Evolutionary conservation across 2,113 vertebrate genomes (phyloP), one percentile per base, ranked within the genome.

Genomic region (Salvelinus namaycush): DNA sequence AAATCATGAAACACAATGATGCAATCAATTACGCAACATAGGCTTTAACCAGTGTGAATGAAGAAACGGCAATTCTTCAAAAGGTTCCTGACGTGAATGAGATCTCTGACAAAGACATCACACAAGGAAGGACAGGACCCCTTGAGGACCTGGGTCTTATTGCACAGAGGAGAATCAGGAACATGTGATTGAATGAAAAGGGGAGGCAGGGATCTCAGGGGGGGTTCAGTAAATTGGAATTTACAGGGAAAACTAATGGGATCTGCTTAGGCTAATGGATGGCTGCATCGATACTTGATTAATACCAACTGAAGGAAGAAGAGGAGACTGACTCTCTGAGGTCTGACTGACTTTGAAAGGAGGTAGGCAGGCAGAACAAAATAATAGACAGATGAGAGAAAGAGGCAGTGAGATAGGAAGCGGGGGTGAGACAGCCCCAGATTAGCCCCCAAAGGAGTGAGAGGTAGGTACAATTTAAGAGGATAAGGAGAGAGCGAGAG

Each of bases 191-290:
- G 34, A 57, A 70, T 22, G 51, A 44, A 29, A 11, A 24, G 24
- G 59, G 48, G 34, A 68, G 59, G 27, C 66, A 27, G 26, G 27
- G 64, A n/a, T 62, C 59, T 62, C 59, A 27, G 66, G 26, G 20
- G 8, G 24, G 48, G 16, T 81, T 73, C 26, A 67, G 49, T 62
- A 72, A 60, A 70, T 64, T 75, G 34, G 72, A 77, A 51, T 76
- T 76, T 9, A 74, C 60, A 70, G 26, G 4, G 27, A 3, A 68
- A 39, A 65, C 18, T 72, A 76, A 84, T 76, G 66, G 75, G 72
- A 79, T 84, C 71, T 29, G 54, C 18, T 71, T 48, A 22, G 44
- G 26, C 48, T 78, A 79, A 66, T 74, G 31, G 68, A 44, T 9
- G 67, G 11, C 24, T 70, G 27, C 39, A 26, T 68, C 74, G 62